Base-by-base conservation (phyloP, 1,140 invertebrate species). In the Tribolium madens region DNA sequence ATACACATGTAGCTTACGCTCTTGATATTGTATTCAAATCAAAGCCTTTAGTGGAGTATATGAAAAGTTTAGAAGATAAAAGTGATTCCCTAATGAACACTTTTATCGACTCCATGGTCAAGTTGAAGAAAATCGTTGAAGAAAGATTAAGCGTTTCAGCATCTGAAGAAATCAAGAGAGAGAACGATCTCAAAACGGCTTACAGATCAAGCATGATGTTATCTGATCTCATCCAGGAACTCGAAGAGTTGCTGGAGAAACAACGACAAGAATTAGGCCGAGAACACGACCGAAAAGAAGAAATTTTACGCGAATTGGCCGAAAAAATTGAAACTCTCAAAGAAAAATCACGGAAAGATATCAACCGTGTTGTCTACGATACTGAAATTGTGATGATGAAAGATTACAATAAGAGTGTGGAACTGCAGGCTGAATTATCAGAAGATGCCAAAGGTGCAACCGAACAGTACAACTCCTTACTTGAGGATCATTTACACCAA, bases 341-440 rank as follows among this genome's bases (percentile, higher is more conserved):
- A 42, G 78, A 80, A 75, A 77, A 83, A 18, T 82, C 81, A 17
- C 71, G 80, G 72, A 57, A 78, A 6, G 69, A 78, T 13, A 82
- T 84, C 26, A 78, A 79, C n/a, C 80, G 78, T 36, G 77, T 71
- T 10, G 64, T 83, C 78, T 83, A 80, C 75, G 80, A 74, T 31
- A 84, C 84, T 0, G 84, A 85, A 64, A 82, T 80, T 60, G 72
- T 69, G 57, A 82, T 85, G 80, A 83, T 82, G 77, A 73, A 80
- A 12, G 76, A 82, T 36, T 78, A 77, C 4, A 48, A 80, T 12
- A 53, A 78, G 26, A 84, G 84, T 68, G 76, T 81, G 57, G 78
- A 72, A 9, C 68, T 64, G 15, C 82, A 84, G 75, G 36, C 52
- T 0, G 68, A 79, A 10, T 46, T 85, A 5, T 52, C 76, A n/a